Evolutionary conservation across 2,888 invertebrate genomes (phyloP), one percentile per base, ranked within the genome.

Genomic region (Nomada flava): DNA sequence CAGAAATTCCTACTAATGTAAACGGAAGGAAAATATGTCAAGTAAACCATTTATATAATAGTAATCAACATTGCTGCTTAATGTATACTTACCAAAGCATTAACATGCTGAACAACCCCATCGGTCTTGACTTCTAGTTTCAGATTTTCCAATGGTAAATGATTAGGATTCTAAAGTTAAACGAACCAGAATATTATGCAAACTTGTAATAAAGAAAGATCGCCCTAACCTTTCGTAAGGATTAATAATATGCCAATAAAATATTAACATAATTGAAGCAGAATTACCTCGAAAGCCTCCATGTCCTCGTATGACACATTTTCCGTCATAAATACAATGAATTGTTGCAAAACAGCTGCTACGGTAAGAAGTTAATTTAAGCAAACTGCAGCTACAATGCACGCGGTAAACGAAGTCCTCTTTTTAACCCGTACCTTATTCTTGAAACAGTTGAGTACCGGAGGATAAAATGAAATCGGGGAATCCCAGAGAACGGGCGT

Each of bases 81-180:
- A 62, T 13, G 20, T n/a, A 62, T 71, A 89, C 94, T 94, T 94
- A 96, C 96, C 94, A 97, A 94, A 69, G 97, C 96, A 84, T 96
- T 95, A 65, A 96, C 93, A 85, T 94, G 93, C 79, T 94, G 94
- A 4, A 94, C 90, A 18, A 95, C 93, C 11, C 96, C 96, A 82
- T 95, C 94, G 81, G 94, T 94, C 42, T 93, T 93, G 3, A 95
- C 91, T 20, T 90, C 87, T 70, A 95, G 86, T 20, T 92, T 93
- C 71, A 94, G 83, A 59, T 94, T 90, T 82, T 94, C 94, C 68
- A 93, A 88, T n/a, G 94, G 92, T 76, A 90, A 65, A 18, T 55
- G 29, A 15, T 92, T 88, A 1, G 91, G 91, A 91, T 93, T 93
- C 93, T 93, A 36, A 36, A 36, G 62, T 70, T 71, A 55, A 68